Conservation (phyloP, 1,140 invertebrate species). For the Heliothis subflexa region DNA sequence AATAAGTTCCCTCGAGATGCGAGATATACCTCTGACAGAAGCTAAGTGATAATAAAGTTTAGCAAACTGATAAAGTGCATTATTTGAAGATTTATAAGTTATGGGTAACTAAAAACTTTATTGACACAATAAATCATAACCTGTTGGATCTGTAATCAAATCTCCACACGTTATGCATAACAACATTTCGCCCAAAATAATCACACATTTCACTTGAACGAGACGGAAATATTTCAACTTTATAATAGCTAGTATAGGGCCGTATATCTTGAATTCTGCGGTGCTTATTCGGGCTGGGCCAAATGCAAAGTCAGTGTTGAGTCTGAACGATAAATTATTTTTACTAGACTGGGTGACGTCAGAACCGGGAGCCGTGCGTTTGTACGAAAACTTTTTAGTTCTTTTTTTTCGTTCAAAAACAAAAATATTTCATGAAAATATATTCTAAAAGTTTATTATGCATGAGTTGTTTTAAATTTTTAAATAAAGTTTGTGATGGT, state of each 20-base stretch:
- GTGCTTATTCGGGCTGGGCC: conserved; percentile 48
- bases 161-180: neutral
- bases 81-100: too few species aligned
- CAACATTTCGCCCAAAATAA: conserved; percentile 24
- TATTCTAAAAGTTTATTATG: conserved; percentile 14
- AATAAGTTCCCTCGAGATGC: too few species aligned
- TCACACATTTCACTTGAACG: conserved; percentile 22
- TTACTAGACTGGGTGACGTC: conserved; percentile 57
- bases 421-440: conserved; percentile 22
- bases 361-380: conserved; percentile 42
- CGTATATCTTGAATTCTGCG: conserved; percentile 45
- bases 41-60: too few species aligned
- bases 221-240: conserved; percentile 23
- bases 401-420: neutral
- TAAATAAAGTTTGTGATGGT: conserved; percentile 7
- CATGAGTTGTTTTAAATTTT: conserved; percentile 34
- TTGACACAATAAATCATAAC: neutral
- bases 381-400: conserved; percentile 5
- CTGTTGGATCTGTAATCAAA: neutral
- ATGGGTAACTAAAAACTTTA: too few species aligned
- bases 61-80: too few species aligned
- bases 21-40: too few species aligned
- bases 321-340: conserved; percentile 64
- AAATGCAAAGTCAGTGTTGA: conserved; percentile 57
- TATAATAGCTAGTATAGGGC: conserved; percentile 30